phyloP scores from a whole-genome alignment of 2,797 vertebrate genomes.

The Pseudomugil tenellus region DNA sequence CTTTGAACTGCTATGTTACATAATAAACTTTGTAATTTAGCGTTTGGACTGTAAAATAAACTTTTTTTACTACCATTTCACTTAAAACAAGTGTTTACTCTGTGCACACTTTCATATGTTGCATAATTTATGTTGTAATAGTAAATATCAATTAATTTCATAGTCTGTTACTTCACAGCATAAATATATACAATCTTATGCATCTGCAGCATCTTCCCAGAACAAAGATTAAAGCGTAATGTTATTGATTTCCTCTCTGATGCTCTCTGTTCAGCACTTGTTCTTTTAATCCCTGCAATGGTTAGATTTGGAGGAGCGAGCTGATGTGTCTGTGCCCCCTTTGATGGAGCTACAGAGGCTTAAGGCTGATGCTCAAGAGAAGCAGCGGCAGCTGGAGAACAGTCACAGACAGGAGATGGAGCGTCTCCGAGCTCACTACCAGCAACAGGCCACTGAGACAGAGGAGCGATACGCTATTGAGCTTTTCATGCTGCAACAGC shows the following conservation, averaged over 20 bases:
- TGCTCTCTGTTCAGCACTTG: constrained; percentile 8
- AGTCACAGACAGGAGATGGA: constrained; percentile 85
- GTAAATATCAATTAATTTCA: no score
- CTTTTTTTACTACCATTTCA: neutral
- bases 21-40: neutral
- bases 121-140: neutral
- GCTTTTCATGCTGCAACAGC: constrained; percentile 82
- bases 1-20: neutral
- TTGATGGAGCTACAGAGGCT: constrained; percentile 69
- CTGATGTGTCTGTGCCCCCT: constrained; percentile 37
- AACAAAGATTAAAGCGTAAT: constrained; percentile 27
- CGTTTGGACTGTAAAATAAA: neutral
- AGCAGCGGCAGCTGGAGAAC: constrained; percentile 81
- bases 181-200: constrained; percentile 1
- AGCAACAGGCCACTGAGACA: constrained; percentile 84
- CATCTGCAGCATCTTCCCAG: constrained; percentile 6
- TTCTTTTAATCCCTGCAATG: constrained; percentile 1
- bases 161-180: no score
- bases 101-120: neutral
- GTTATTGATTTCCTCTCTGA: constrained; percentile 14
- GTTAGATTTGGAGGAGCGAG: constrained; percentile 55
- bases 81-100: neutral
- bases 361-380: constrained; percentile 77
- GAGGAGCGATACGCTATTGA: constrained; percentile 83
- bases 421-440: constrained; percentile 83